Evolutionary conservation across 2,888 invertebrate genomes (phyloP).

Genomic region (Ganaspis brasiliensis): DNA sequence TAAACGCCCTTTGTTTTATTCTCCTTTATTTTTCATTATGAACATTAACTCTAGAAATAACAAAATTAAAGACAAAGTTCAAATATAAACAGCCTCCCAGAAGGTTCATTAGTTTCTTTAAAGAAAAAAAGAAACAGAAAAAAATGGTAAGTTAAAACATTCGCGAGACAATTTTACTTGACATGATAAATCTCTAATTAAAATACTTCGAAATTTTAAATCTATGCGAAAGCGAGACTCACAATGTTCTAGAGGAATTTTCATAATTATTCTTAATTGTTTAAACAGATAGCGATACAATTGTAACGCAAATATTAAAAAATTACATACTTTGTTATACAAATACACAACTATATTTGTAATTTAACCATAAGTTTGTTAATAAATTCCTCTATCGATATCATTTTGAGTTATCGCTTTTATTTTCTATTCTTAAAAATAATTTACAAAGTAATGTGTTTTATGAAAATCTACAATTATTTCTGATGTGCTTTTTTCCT

Average conservation of each 20-base stretch:
- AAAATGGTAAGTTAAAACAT: not conserved
- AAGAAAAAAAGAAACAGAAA: not conserved
- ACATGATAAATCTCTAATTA: not conserved
- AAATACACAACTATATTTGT: not conserved
- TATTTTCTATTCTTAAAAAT: conserved; percentile 21
- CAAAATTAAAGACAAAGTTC: too few species aligned
- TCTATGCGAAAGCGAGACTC: not conserved
- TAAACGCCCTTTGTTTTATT: not conserved
- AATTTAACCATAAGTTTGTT: too few species aligned
- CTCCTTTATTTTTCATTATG: not conserved
- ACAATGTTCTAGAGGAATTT: not conserved
- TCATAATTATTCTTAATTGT: too few species aligned
- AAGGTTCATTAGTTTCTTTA: not conserved
- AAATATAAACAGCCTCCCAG: too few species aligned
- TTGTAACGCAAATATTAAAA: not conserved
- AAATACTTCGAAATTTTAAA: not conserved
- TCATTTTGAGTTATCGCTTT: not conserved
- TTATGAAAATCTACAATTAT: conserved; percentile 16
- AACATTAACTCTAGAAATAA: too few species aligned
- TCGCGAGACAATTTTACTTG: not conserved
- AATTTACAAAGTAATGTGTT: conserved; percentile 30
- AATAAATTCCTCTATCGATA: not conserved
- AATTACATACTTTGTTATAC: not conserved
- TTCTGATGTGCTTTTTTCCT: conserved; percentile 57
- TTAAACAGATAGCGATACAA: too few species aligned